Base-by-base conservation (phyloP, 2,113 vertebrate species). In the Zeus faber region DNA sequence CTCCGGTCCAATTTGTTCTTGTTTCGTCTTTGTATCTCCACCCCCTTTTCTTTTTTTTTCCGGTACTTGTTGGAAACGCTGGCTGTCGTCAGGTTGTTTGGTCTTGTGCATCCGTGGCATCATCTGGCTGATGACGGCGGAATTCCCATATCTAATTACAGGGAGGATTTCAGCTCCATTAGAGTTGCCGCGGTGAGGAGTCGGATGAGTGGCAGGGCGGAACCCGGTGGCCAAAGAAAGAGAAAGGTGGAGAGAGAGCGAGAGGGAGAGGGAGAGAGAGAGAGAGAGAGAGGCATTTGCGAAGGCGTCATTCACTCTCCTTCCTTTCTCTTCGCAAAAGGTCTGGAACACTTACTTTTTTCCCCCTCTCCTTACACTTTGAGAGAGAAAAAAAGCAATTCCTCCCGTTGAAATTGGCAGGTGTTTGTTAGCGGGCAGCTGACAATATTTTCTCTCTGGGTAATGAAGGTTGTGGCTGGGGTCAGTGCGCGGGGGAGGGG, bases 111-210 rank as follows among this genome's bases (percentile, higher is more conserved):
- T 85, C n/a, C 91, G 88, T 84, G 91, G 94, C 94, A 97, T 98
- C 96, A 97, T 98, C 96, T 98, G 96, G 94, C 94, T 91, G 94
- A 94, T 93, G 95, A 96, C 95, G 93, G 93, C 89, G 91, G 94
- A 98, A 99, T 99, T 99, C 95, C 95, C 96, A 95, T 92, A 97
- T 98, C 96, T 98, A 98, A 98, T 99, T 99, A 99, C 92, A 92
- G 91, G 85, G 89, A 95, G 94, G 94, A 98, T 98, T 96, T 96
- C 91, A 91, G 95, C 94, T 97, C 96, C 95, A 98, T 98, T 99
- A 98, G 93, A 92, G 91, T 88, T 92, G 91, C 90, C 88, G 92
- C 92, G 91, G 90, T 88, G 91, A 92, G 91, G 93, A 92, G 93
- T 94, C 92, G 91, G 90, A 88, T 88, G 91, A 91, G 92, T 91